phyloP scores from a whole-genome alignment of 2,888 invertebrate genomes.

The Pyrrhia umbra region DNA sequence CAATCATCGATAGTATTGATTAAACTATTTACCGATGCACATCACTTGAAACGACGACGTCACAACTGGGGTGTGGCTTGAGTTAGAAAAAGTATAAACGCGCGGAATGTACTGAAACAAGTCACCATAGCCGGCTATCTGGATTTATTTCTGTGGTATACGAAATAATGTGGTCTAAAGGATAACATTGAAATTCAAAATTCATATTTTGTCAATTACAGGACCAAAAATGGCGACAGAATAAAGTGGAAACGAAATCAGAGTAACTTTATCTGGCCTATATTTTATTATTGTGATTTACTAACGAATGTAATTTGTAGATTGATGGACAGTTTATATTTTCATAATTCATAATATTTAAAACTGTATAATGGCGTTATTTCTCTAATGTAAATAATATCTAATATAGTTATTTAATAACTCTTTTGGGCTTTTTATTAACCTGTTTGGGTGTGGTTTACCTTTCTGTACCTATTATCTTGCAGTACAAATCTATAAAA shows the following conservation, averaged over 20 bases:
- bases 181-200: conserved; percentile 35
- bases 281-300: conserved; percentile 57
- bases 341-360: conserved; percentile 75
- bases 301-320: conserved; percentile 61
- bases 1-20: too few species aligned
- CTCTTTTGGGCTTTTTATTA: conserved; percentile 62
- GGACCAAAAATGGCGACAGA: conserved; percentile 89
- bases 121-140: too few species aligned
- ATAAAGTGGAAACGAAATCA: conserved; percentile 83
- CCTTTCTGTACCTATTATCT: background rate
- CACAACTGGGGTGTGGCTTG: too few species aligned
- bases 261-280: conserved; percentile 70
- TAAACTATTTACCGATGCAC: too few species aligned
- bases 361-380: conserved; percentile 75
- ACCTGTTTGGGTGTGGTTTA: conserved; percentile 22
- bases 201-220: conserved; percentile 74
- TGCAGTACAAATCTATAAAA: background rate
- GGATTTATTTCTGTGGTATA: too few species aligned
- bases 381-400: conserved; percentile 75
- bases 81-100: too few species aligned
- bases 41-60: too few species aligned
- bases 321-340: conserved; percentile 72
- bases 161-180: conserved; percentile 16
- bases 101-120: too few species aligned
- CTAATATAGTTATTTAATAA: conserved; percentile 73